phyloP scores from a whole-genome alignment of 2,888 invertebrate species.

The Camptogramma bilineatum region DNA sequence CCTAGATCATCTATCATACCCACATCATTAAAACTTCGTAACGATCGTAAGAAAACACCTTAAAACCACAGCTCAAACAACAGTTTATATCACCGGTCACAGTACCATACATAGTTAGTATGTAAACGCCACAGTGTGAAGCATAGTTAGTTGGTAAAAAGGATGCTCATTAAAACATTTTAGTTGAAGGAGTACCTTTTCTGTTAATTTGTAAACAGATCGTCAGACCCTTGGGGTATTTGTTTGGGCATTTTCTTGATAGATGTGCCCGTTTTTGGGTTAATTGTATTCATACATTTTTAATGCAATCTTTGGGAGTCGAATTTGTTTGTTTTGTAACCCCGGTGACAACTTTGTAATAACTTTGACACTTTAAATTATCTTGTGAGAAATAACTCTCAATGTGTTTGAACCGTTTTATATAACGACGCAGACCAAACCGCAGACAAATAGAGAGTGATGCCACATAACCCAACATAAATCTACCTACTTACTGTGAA shows the following conservation, averaged over 20 bases:
- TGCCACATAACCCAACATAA: too few species aligned
- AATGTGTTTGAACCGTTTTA: too few species aligned
- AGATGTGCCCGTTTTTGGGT: constrained; percentile 16
- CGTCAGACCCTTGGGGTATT: constrained; percentile 17
- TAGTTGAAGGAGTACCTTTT: constrained; percentile 47
- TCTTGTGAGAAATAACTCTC: too few species aligned
- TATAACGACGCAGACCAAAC: too few species aligned
- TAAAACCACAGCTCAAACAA: constrained; percentile 3
- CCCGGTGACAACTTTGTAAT: background rate
- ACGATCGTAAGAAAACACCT: constrained; percentile 34
- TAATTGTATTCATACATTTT: background rate
- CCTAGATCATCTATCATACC: constrained; percentile 19
- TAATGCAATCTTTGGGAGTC: background rate
- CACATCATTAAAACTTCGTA: constrained; percentile 34
- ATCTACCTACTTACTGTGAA: too few species aligned
- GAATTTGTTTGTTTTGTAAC: background rate
- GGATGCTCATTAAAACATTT: constrained; percentile 28
- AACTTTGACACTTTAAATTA: too few species aligned
- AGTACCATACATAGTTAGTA: constrained; percentile 7
- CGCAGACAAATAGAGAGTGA: too few species aligned
- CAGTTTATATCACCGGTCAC: constrained; percentile 6
- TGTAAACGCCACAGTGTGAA: background rate
- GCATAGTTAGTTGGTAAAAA: constrained; percentile 11
- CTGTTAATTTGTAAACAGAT: constrained; percentile 53
- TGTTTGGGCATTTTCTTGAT: constrained; percentile 15